Conservation (phyloP, 2,113 vertebrate genomes). For the Anser cygnoides region DNA sequence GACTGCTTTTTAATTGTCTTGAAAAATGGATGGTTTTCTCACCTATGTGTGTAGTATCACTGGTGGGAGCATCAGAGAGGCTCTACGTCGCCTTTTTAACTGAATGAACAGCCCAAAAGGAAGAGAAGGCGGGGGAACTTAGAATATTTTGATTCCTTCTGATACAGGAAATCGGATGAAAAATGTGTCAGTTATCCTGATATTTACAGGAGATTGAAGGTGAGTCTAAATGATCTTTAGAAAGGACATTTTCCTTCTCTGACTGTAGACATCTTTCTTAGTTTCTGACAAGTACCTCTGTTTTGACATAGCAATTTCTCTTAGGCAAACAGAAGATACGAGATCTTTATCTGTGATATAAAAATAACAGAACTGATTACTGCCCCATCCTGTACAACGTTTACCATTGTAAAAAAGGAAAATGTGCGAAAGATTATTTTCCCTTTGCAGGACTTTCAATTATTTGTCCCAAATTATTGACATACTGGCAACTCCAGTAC, state of each 20-base stretch:
- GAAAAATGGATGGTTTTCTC: not conserved
- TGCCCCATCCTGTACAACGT: not conserved
- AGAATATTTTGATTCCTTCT: not conserved
- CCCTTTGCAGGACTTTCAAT: not conserved
- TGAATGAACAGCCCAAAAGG: not conserved
- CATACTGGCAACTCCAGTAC: not conserved
- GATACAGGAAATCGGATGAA: not conserved
- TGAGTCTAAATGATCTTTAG: not conserved
- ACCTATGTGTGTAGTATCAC: not conserved
- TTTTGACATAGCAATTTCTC: not conserved
- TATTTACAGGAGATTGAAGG: not conserved
- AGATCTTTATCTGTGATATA: not conserved
- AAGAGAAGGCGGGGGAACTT: not conserved
- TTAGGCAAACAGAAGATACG: not conserved
- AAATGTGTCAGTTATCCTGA: not conserved
- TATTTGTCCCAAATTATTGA: not conserved
- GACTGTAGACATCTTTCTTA: not conserved
- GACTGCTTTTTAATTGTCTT: too few species aligned
- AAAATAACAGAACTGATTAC: not conserved
- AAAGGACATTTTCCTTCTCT: not conserved
- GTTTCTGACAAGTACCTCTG: not conserved
- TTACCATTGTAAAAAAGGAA: not conserved
- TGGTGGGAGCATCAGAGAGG: not conserved
- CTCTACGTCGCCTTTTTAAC: not conserved
- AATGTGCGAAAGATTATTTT: not conserved